These are phyloP conservation scores for Drosophila fuyamai DNA, from an alignment of 1,140 invertebrate genomes.

Conservation along the genomic window DNA sequence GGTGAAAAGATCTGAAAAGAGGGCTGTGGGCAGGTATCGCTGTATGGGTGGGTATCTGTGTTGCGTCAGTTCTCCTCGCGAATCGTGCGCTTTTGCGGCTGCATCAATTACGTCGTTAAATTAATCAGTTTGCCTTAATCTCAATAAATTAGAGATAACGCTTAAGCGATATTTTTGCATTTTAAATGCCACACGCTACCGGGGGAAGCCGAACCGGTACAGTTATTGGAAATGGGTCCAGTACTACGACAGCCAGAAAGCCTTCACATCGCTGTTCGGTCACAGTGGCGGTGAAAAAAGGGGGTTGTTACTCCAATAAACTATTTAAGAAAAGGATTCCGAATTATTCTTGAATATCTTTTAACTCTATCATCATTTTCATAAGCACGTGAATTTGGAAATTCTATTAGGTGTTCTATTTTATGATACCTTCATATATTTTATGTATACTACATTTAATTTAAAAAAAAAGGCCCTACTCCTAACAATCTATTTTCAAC, in stretches of 20 bases:
- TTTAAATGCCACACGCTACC: conserved; percentile 57
- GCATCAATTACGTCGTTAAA: conserved; percentile 75
- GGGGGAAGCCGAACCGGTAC: conserved; percentile 36
- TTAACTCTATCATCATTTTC: no score
- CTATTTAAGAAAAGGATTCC: no score
- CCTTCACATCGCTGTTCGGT: not conserved
- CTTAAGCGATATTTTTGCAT: conserved; percentile 52
- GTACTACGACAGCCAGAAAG: conserved; percentile 27
- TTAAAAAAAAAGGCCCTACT: no score
- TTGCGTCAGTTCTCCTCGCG: conserved; percentile 54
- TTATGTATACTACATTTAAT: no score
- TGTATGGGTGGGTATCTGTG: conserved; percentile 41
- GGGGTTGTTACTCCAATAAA: not conserved
- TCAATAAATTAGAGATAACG: conserved; percentile 65
- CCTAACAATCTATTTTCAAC: no score
- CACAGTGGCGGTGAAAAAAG: not conserved
- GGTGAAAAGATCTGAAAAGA: conserved; percentile 8
- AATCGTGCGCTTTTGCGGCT: conserved; percentile 50
- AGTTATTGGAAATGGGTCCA: conserved; percentile 49
- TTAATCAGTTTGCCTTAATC: conserved; percentile 66
- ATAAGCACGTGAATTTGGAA: no score
- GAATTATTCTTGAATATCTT: no score
- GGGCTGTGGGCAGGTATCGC: conserved; percentile 13
- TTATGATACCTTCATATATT: no score
- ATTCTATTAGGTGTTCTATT: no score